Percentiles rank a stretch among this genome's conserved stretches.
phyloP scores from a whole-genome alignment of 2,888 invertebrate genomes.

The Oligia fasciuncula region DNA sequence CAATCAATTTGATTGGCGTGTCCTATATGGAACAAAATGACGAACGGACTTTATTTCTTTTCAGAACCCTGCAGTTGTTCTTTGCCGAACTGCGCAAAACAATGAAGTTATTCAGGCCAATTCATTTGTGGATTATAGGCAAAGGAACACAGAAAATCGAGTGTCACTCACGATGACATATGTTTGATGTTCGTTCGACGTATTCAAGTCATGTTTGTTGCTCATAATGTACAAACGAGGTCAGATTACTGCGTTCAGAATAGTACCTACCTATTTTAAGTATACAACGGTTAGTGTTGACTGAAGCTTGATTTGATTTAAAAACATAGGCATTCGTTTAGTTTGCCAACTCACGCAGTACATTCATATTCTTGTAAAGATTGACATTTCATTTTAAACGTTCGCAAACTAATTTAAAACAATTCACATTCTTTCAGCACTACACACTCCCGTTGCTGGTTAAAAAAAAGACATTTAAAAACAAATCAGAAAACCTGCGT shows the following conservation, averaged over 20 bases:
- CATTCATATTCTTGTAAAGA: not conserved
- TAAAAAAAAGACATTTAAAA: slow-evolving; percentile 51
- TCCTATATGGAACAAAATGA: slow-evolving; percentile 14
- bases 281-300: not conserved
- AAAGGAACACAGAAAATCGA: slow-evolving; percentile 31
- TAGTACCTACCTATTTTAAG: not conserved
- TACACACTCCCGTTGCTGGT: not conserved
- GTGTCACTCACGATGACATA: slow-evolving; percentile 31
- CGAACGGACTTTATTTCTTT: slow-evolving; percentile 17
- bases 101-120: slow-evolving; percentile 31
- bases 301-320: not conserved
- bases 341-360: not conserved
- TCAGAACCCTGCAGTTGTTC: slow-evolving; percentile 12
- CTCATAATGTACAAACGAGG: slow-evolving; percentile 17
- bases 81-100: slow-evolving; percentile 19
- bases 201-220: slow-evolving; percentile 31
- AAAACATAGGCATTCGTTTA: not conserved
- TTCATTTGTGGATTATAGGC: slow-evolving; percentile 31
- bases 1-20: slow-evolving; percentile 48
- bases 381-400: not conserved
- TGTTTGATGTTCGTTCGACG: slow-evolving; percentile 25
- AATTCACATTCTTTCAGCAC: not conserved
- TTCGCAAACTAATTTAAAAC: slow-evolving; percentile 8
- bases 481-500: slow-evolving; percentile 75
- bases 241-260: not conserved